Conservation (phyloP, 1,140 invertebrate genomes). For the Drosophila kurseongensis region DNA sequence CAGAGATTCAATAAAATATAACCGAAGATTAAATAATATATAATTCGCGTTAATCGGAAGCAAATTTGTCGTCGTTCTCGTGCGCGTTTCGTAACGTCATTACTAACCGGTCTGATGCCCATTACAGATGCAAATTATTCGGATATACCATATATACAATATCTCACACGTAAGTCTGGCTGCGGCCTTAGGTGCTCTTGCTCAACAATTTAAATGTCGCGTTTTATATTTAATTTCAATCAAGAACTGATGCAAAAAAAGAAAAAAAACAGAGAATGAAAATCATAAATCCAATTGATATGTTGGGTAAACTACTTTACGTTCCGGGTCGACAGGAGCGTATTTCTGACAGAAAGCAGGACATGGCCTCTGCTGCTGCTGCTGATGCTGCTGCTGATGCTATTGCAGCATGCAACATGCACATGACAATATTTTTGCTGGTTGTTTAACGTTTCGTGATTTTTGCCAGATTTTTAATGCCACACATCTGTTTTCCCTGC, state of each 20-base stretch:
- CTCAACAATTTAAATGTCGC: constrained; percentile 13
- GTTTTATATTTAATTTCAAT: constrained; percentile 66
- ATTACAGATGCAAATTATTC: constrained; percentile 88
- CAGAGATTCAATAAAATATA: not conserved
- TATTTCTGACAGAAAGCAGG: constrained; percentile 17
- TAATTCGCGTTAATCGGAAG: constrained; percentile 39
- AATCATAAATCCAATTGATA: constrained; percentile 78
- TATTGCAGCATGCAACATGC: constrained; percentile 45
- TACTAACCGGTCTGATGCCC: constrained; percentile 63
- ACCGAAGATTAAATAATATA: constrained; percentile 4
- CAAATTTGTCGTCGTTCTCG: constrained; percentile 24
- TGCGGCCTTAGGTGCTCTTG: constrained; percentile 19
- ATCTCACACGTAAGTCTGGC: constrained; percentile 88
- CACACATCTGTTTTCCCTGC: constrained; percentile 41
- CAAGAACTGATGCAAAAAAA: constrained; percentile 20
- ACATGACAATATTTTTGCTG: constrained; percentile 81
- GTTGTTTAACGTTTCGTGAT: constrained; percentile 82
- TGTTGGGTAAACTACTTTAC: constrained; percentile 77
- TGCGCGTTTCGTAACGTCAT: constrained; percentile 15
- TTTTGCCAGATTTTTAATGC: constrained; percentile 82
- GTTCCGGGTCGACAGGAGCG: constrained; percentile 24
- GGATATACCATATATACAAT: constrained; percentile 88
- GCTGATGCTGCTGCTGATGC: constrained; percentile 3
- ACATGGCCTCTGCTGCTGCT: constrained; percentile 11
- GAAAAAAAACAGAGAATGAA: constrained; percentile 4